phyloP scores from a whole-genome alignment of 2,113 vertebrate genomes.

The Donacobius atricapilla region DNA sequence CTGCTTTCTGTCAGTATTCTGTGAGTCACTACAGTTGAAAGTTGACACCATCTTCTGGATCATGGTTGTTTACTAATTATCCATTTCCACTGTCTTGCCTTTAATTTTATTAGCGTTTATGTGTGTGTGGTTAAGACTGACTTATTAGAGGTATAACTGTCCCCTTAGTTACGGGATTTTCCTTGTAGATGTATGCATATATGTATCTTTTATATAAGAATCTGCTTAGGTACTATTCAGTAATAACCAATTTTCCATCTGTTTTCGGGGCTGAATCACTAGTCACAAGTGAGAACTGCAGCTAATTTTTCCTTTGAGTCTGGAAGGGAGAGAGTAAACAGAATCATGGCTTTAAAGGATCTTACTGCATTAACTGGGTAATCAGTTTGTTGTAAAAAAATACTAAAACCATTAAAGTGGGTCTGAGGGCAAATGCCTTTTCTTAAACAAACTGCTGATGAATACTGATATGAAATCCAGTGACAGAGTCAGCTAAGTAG shows the following conservation, averaged over 20 bases:
- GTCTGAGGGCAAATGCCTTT: not conserved
- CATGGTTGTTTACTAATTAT: slow-evolving; percentile 17
- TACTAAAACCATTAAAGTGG: not conserved
- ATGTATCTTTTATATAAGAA: not conserved
- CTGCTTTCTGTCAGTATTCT: slow-evolving; percentile 50
- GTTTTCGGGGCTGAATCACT: not conserved
- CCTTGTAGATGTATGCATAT: not conserved
- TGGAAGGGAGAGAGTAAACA: not conserved
- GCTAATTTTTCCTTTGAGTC: not conserved
- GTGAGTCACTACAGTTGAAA: not conserved
- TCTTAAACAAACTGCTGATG: not conserved
- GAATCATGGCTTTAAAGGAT: not conserved
- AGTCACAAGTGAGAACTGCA: not conserved
- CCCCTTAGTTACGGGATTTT: not conserved
- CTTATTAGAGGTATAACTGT: not conserved
- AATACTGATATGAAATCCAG: not conserved
- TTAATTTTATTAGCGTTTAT: not conserved
- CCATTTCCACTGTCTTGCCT: not conserved
- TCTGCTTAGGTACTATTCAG: not conserved
- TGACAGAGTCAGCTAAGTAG: not conserved
- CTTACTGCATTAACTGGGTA: not conserved
- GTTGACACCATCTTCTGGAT: slow-evolving; percentile 4
- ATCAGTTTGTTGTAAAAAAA: not conserved
- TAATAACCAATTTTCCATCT: not conserved
- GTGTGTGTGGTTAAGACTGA: not conserved